These are phyloP conservation scores for Sminthurinus signatus DNA, from an alignment of 1,140 invertebrate genomes.

Conservation along the genomic window DNA sequence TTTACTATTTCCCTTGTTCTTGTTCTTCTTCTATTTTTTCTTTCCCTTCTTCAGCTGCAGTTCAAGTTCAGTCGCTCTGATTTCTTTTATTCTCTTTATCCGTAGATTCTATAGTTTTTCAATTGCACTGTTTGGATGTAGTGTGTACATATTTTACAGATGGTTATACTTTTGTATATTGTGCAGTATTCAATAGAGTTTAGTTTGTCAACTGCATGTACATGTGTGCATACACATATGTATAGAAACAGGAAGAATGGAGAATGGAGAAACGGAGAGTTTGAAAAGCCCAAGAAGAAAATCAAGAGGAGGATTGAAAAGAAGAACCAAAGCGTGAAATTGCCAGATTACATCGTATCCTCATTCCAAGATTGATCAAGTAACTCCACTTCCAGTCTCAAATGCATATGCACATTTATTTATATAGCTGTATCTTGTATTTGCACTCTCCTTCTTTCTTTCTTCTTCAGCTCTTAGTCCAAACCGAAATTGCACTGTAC, in stretches of 20 bases:
- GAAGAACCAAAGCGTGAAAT: conserved; percentile 34
- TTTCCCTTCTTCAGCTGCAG: not conserved
- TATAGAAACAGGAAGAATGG: too few relatives aligned
- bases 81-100: not conserved
- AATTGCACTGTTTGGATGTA: too few relatives aligned
- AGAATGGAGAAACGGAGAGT: too few relatives aligned
- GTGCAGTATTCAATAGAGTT: too few relatives aligned
- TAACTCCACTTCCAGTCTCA: conserved; percentile 10
- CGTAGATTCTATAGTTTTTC: too few relatives aligned
- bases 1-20: not conserved
- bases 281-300: conserved; percentile 6
- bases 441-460: not conserved
- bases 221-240: too few relatives aligned
- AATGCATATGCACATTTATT: not conserved
- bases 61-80: conserved; percentile 1
- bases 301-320: conserved; percentile 29
- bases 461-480: too few relatives aligned
- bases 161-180: too few relatives aligned
- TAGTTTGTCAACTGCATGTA: too few relatives aligned
- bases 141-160: too few relatives aligned
- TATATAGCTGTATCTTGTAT: not conserved
- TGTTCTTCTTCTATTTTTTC: not conserved
- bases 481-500: too few relatives aligned
- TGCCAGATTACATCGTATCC: conserved; percentile 29
- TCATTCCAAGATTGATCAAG: conserved; percentile 13